Base-by-base conservation (phyloP, 23 tunicate species). In the Halocynthia aurantium region DNA sequence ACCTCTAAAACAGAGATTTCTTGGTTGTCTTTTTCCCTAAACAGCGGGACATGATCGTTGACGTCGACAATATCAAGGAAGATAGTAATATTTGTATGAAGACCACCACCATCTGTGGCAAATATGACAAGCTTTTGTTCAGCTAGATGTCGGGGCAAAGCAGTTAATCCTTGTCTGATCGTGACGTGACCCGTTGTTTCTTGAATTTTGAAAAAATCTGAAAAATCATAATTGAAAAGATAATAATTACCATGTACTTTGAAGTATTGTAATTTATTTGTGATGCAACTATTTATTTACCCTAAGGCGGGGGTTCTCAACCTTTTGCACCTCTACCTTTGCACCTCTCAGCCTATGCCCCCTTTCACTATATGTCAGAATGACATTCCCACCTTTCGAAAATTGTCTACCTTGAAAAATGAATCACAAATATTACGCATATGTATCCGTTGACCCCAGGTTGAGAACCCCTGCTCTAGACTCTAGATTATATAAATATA, bases 61-160 rank as follows among this genome's bases (percentile, higher is more conserved):
- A 89, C 85, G 74, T 88, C 94, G 73, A 78, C 61, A 57, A 88
- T 73, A 20, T 70, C 67, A 22, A 83, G 17, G 19, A 75, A 77
- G 61, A 88, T 50, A 19, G 77, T 78, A 68, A 83, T 22, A 31
- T 78, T 67, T 21, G 67, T 62, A 72, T 73, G 72, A 13, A 53
- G 56, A 77, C 94, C 94, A 72, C 94, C 94, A 72, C 94, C 87
- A 61, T 88, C 94, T 71, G 84, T 83, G 22, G 94, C 94, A 31
- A 67, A 50, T 8, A 83, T 67, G 6, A 64, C 70, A 6, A 88
- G 55, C 21, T 83, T 73, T 0, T 71, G 55, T 5, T 56, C 81
- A 84, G 53, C 57, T 63, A 81, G 84, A 62, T 60, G 76, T 64
- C 67, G 64, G 49, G 51, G 84, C 19, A 82, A 72, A 18, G 63